These are phyloP conservation scores for Smutsia gigantea DNA, from an alignment of 2,797 vertebrate species.

Conservation along the genomic window DNA sequence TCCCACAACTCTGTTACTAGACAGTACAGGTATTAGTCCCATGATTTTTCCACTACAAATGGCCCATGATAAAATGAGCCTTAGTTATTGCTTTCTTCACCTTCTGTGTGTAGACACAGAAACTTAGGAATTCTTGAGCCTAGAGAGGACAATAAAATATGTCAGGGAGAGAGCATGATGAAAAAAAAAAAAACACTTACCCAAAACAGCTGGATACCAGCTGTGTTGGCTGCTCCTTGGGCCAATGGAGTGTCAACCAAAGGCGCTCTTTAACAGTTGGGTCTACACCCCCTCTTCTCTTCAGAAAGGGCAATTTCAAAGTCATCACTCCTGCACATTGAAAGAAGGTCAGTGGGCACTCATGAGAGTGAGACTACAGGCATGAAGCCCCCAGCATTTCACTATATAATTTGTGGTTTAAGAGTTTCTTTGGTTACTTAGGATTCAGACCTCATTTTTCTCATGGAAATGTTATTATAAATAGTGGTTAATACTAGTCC, in stretches of 20 bases:
- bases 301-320: slow-evolving; percentile 94
- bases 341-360: background rate
- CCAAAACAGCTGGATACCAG: slow-evolving; percentile 95
- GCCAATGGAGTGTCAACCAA: slow-evolving; percentile 96
- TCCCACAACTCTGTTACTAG: background rate
- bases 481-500: background rate
- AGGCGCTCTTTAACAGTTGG: slow-evolving; percentile 93
- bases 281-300: slow-evolving; percentile 91
- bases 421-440: background rate
- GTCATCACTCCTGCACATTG: slow-evolving; percentile 89
- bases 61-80: background rate
- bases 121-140: background rate
- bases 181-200: slow-evolving; percentile 82
- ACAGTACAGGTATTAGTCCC: background rate
- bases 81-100: background rate
- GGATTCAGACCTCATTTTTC: background rate
- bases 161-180: background rate
- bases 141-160: background rate
- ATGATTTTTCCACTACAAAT: background rate
- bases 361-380: background rate
- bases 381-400: background rate
- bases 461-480: background rate
- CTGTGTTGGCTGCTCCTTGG: slow-evolving; percentile 87
- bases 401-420: background rate
- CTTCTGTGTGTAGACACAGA: background rate